These are phyloP conservation scores for Apis florea DNA, from an alignment of 1,140 invertebrate species.

Conservation along the genomic window DNA sequence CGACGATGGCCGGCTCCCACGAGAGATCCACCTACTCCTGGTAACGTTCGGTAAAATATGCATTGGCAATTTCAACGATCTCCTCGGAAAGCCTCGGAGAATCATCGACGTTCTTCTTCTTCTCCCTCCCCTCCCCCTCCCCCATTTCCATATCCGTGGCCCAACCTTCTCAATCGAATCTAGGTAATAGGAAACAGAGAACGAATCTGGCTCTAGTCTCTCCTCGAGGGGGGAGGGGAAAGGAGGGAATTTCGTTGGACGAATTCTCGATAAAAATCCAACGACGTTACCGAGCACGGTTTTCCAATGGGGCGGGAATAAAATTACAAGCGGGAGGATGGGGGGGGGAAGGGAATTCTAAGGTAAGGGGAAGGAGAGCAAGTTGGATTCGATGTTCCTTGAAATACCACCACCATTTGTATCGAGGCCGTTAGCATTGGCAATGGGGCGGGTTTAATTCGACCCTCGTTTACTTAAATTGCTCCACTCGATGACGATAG, in stretches of 20 bases:
- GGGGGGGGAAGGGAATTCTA: conserved; percentile 30
- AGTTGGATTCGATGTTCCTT: conserved; percentile 29
- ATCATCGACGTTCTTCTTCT: conserved; percentile 17
- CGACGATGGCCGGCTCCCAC: conserved; percentile 31
- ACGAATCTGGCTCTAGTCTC: not conserved
- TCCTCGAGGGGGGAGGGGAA: not conserved
- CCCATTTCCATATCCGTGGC: conserved; percentile 71
- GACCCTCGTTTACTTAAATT: conserved; percentile 77
- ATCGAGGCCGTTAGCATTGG: conserved; percentile 67
- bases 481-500: conserved; percentile 42
- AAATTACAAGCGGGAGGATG: conserved; percentile 67
- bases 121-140: too few species aligned
- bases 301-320: conserved; percentile 66
- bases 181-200: conserved; percentile 8
- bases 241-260: conserved; percentile 56
- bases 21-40: too few species aligned
- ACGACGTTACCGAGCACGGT: conserved; percentile 52
- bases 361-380: conserved; percentile 6
- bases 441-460: conserved; percentile 75
- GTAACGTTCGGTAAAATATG: conserved; percentile 76
- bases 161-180: conserved; percentile 12
- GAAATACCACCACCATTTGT: conserved; percentile 53
- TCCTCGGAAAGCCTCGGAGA: conserved; percentile 49
- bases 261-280: conserved; percentile 76
- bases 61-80: conserved; percentile 71